Conservation (phyloP, 2,113 vertebrate genomes). For the Eonycteris spelaea region DNA sequence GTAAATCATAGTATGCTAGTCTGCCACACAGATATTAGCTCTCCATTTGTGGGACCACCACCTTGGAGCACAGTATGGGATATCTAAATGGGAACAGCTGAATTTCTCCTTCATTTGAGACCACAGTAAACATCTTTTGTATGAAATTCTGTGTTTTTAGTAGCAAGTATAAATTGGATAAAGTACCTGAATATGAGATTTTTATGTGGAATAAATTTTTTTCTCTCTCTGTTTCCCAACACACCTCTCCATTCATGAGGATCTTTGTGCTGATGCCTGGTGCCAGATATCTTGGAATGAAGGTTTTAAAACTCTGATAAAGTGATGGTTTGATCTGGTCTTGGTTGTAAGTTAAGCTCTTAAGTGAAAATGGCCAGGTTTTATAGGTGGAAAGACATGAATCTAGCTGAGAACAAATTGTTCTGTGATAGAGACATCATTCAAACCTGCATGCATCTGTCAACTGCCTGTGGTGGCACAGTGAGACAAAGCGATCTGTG, state of each 20-base stretch:
- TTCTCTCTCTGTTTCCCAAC: background rate
- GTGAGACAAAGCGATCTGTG: conserved; percentile 1
- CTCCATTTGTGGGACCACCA: background rate
- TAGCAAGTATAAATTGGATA: conserved; percentile 5
- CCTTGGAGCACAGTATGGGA: background rate
- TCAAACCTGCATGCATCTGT: background rate
- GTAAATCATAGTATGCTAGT: background rate
- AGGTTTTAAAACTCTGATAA: background rate
- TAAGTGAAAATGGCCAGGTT: background rate
- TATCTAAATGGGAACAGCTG: background rate
- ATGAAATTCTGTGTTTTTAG: background rate
- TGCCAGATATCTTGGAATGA: conserved; percentile 4
- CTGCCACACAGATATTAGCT: background rate
- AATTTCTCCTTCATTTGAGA: conserved; percentile 11
- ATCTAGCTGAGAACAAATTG: conserved; percentile 31
- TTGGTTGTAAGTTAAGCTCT: conserved; percentile 35
- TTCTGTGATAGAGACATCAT: conserved; percentile 18
- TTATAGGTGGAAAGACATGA: conserved; percentile 6
- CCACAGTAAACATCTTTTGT: background rate
- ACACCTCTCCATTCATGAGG: background rate
- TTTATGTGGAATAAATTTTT: background rate
- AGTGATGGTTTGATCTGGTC: background rate
- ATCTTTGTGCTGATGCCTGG: background rate
- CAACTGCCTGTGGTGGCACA: background rate
- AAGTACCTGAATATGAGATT: background rate